Evolutionary conservation across 2,113 vertebrate genomes (phyloP).

Genomic region (Amblyopsis rosae): DNA sequence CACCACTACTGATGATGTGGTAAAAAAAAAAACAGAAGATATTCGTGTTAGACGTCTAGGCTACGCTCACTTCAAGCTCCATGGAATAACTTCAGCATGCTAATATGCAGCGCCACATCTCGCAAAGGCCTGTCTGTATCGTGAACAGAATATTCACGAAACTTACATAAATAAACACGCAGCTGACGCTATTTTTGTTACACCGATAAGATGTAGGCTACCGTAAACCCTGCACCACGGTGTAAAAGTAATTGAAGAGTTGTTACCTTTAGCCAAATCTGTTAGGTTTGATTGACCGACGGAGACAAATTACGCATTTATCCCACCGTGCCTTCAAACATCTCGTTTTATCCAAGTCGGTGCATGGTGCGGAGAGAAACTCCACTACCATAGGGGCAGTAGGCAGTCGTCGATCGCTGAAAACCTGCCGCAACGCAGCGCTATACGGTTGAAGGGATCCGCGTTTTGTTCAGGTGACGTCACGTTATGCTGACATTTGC

Average conservation of each 20-base stretch:
- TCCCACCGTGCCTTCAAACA: not conserved
- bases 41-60: not conserved
- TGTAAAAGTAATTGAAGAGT: not conserved
- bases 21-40: slow-evolving; percentile 42
- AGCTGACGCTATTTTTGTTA: not conserved
- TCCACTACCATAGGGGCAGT: not conserved
- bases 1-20: slow-evolving; percentile 35
- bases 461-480: too few species aligned
- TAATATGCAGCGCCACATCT: not conserved
- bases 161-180: not conserved
- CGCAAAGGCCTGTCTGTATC: slow-evolving; percentile 28
- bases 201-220: too few species aligned
- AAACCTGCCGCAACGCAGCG: too few species aligned
- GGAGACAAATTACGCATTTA: not conserved
- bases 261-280: not conserved
- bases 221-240: not conserved
- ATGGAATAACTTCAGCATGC: not conserved
- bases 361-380: not conserved
- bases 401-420: not conserved
- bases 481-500: too few species aligned
- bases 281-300: not conserved
- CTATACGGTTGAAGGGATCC: too few species aligned
- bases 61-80: not conserved
- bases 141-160: not conserved
- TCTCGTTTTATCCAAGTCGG: not conserved